These are phyloP conservation scores for Cosmia trapezina DNA, from an alignment of 2,888 invertebrate genomes.

Conservation along the genomic window DNA sequence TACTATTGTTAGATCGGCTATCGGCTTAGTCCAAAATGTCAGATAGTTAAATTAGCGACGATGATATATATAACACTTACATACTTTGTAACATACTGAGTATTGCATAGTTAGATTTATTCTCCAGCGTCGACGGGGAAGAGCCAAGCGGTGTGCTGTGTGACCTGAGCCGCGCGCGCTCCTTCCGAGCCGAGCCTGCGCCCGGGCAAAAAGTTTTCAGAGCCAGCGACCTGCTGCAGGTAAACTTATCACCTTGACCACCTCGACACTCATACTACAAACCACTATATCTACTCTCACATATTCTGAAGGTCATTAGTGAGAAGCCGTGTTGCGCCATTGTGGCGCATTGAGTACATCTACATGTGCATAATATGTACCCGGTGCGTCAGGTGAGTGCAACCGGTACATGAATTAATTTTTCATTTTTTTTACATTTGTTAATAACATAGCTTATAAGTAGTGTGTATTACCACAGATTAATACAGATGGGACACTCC, in stretches of 20 bases:
- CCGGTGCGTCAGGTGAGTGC: no score
- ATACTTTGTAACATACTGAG: no score
- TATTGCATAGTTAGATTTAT: no score
- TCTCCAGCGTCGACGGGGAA: conserved; percentile 72
- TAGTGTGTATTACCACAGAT: no score
- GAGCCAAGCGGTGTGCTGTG: conserved; percentile 85
- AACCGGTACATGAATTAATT: background rate
- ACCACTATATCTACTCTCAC: background rate
- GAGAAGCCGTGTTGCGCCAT: background rate
- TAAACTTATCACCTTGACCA: conserved; percentile 55
- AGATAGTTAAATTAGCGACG: no score
- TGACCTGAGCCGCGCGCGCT: conserved; percentile 96
- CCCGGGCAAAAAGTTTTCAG: conserved; percentile 94
- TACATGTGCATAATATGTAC: no score
- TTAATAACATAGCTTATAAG: background rate
- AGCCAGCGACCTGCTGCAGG: conserved; percentile 95
- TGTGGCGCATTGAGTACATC: background rate
- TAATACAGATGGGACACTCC: no score
- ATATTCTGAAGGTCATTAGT: background rate
- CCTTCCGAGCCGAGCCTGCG: conserved; percentile 94
- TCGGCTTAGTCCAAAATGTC: no score
- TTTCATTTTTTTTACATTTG: background rate
- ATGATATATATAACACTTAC: no score
- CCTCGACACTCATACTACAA: background rate
- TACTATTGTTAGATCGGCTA: no score